Base-by-base conservation (phyloP, 2,888 invertebrate species). In the Cancer borealis region DNA sequence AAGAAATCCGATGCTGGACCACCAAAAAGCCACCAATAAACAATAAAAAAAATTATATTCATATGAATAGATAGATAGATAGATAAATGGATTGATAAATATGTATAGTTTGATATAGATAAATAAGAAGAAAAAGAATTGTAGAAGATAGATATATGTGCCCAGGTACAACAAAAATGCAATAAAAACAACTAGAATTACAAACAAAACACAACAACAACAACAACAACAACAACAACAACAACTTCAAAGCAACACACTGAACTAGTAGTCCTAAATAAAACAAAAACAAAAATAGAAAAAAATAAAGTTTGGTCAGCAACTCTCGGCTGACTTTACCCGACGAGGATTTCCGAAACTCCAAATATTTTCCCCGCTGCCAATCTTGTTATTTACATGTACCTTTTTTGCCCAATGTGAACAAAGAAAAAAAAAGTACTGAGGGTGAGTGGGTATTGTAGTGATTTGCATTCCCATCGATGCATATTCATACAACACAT, bases 321-420 rank as follows among this genome's bases (percentile, higher is more conserved):
- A 66, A 66, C 66, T n/a, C 66, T 66, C 66, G n/a, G n/a, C 66
- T 66, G 66, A 66, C 66, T 66, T 66, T 66, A 66, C n/a, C 66
- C n/a, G 66, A 66, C 66, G 66, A 66, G 66, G 66, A n/a, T 66
- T 66, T 66, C 66, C 66, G 66, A 66, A 66, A 66, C 66, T 66
- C 17, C 66, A 66, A 66, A n/a, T 66, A 66, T 66, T 66, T 66
- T 66, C 66, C 66, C 66, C 4, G 66, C n/a, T 66, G 66, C n/a
- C 66, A 66, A 66, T 66, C 66, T 66, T 66, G 66, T 66, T 66
- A 66, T 66, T 66, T 66, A 66, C 66, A 66, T 66, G 66, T n/a
- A 66, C 66, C n/a, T 66, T 66, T 66, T 66, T 66, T 66, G 8
- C 21, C 66, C 66, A 66, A 66, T 66, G 66, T 21, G 66, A 66